These are phyloP conservation scores for Cremastobaeus sp. DNA, from an alignment of 2,888 invertebrate species.

Conservation along the genomic window DNA sequence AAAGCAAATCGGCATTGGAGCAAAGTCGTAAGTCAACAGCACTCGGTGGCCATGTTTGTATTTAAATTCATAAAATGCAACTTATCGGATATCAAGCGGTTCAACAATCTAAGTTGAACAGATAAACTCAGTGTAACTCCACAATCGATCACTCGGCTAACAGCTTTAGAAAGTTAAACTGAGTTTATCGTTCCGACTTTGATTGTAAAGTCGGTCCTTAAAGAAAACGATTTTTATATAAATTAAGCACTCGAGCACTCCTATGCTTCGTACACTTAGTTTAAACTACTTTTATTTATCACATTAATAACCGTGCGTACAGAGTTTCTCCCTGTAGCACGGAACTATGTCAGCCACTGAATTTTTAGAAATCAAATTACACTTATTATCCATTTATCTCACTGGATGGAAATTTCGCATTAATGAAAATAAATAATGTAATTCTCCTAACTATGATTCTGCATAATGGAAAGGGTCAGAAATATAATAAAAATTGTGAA, in stretches of 20 bases:
- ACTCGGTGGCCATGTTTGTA: conserved; percentile 30
- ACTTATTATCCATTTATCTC: too few species aligned
- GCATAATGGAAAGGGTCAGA: too few species aligned
- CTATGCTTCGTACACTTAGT: too few species aligned
- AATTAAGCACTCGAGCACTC: conserved; percentile 53
- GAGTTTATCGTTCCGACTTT: conserved; percentile 58
- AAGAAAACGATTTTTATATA: conserved; percentile 55
- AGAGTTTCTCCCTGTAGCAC: too few species aligned
- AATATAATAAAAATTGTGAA: too few species aligned
- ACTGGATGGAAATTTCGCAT: too few species aligned
- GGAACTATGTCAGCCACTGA: too few species aligned
- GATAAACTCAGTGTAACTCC: conserved; percentile 54
- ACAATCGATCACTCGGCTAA: conserved; percentile 58
- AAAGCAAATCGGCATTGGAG: conserved; percentile 19
- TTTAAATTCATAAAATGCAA: conserved; percentile 39
- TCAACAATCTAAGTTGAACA: conserved; percentile 48
- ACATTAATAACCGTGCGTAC: conserved; percentile 5
- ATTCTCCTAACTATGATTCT: too few species aligned
- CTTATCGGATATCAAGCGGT: conserved; percentile 22
- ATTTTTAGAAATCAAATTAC: too few species aligned
- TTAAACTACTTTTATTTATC: background rate
- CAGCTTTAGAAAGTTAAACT: conserved; percentile 54
- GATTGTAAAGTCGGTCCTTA: conserved; percentile 56
- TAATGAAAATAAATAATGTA: too few species aligned
- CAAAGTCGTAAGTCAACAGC: conserved; percentile 2